Base-by-base conservation (phyloP, 2,113 vertebrate species). In the Triplophysa dalaica region DNA sequence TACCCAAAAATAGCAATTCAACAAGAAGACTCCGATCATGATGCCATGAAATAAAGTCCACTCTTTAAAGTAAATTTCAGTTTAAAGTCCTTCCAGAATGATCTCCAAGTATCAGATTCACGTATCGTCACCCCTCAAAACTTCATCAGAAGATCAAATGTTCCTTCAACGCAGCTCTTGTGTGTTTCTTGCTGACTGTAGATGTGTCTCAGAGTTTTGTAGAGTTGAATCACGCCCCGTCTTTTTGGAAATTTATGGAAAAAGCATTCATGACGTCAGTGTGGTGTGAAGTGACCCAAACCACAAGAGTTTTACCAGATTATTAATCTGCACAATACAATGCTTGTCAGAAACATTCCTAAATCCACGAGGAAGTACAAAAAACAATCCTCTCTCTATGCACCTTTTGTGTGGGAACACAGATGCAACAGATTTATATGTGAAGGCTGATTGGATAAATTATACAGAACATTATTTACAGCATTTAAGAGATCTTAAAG, bases 181-280 rank as follows among this genome's bases (percentile, higher is more conserved):
- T 61, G 21, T 62, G 6, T 74, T 21, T 60, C 70, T 56, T 11
- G 3, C 21, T 75, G 33, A 21, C n/a, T 16, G 70, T 54, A 61
- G 29, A 67, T 52, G 75, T 16, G 21, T 19, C 19, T 43, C 7
- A 48, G 61, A 11, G 74, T 80, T 65, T 77, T 41, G 60, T 24
- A 14, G 12, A 24, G 16, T 26, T 60, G 24, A 50, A 29, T 69
- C 79, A 74, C 16, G 41, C 82, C 82, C 72, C 26, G 22, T 50
- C n/a, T n/a, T 48, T 63, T 17, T 63, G 21, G 45, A 69, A 56
- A n/a, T 8, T 4, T 22, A 41, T 64, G 4, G 9, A 77, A 76
- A 77, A 48, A 50, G 33, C 3, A n/a, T 74, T 45, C n/a, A 60
- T 62, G 38, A 62, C 61, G 8, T 75, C 38, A 75, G 8, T 73